Evolutionary conservation across 2,113 vertebrate genomes (phyloP).

Genomic region (Lynx canadensis): DNA sequence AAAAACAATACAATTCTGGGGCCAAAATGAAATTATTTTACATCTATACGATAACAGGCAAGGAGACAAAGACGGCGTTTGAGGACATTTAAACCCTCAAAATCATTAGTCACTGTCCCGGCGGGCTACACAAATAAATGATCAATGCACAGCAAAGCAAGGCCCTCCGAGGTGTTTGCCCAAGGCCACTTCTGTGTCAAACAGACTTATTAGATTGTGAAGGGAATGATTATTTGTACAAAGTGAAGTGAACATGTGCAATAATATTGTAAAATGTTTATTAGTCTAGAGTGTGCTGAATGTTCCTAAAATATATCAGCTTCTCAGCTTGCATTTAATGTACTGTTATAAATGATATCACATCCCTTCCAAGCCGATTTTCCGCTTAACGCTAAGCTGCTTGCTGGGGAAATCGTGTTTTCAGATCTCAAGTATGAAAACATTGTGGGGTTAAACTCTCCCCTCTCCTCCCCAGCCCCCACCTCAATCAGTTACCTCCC

Average conservation of each 20-base stretch:
- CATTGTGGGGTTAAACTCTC: slow-evolving; percentile 76
- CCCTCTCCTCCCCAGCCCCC: not conserved
- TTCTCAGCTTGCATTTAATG: slow-evolving; percentile 93
- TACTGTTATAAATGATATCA: slow-evolving; percentile 93
- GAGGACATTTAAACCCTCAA: slow-evolving; percentile 81
- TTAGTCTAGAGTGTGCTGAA: slow-evolving; percentile 93
- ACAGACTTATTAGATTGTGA: slow-evolving; percentile 94
- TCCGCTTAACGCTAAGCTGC: slow-evolving; percentile 87
- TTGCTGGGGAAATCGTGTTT: slow-evolving; percentile 86
- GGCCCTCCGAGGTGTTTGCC: slow-evolving; percentile 89
- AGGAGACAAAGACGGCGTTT: slow-evolving; percentile 81
- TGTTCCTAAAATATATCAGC: slow-evolving; percentile 93
- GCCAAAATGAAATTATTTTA: slow-evolving; percentile 80
- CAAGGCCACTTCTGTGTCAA: slow-evolving; percentile 91
- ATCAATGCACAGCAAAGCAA: slow-evolving; percentile 88
- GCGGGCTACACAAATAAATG: slow-evolving; percentile 87
- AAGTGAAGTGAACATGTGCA: slow-evolving; percentile 92
- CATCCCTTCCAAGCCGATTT: slow-evolving; percentile 92
- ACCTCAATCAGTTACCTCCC: slow-evolving; percentile 73
- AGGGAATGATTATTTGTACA: slow-evolving; percentile 92
- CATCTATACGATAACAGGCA: slow-evolving; percentile 82
- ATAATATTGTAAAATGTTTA: slow-evolving; percentile 94
- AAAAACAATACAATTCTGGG: slow-evolving; percentile 77
- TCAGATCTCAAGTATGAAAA: slow-evolving; percentile 84
- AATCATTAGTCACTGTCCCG: slow-evolving; percentile 86